Evolutionary conservation across 2,797 vertebrate species (phyloP), one percentile per base, ranked within the genome.

Genomic region (Neosilurus mollespiculum): DNA sequence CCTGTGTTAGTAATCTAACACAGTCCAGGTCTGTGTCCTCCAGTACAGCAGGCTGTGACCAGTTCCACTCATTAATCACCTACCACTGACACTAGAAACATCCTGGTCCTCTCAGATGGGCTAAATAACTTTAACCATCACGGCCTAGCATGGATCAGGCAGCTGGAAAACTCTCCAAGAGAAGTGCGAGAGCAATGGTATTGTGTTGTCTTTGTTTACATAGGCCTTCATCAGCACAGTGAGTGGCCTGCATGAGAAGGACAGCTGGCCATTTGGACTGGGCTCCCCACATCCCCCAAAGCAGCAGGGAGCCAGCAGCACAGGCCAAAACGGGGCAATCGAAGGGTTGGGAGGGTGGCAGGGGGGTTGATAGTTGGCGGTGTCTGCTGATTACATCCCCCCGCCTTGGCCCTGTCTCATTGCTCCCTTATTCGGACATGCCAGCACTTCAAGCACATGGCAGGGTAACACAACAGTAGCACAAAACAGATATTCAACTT

Each of bases 241-340:
- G 90, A 81, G 87, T 90, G 92, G 93, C 92, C 93, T 78, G 81
- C 75, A 82, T 89, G 88, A 70, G 59, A 90, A 90, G 93, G 92
- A 90, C 90, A 34, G 93, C 91, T 90, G 92, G 92, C 95, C 95
- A 97, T 96, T 96, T 93, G 94, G 94, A 94, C 95, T 93, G 81
- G 92, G 92, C 92, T 94, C 91, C 92, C 90, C 90, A 91, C 91
- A 92, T 91, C 92, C 89, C 83, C 84, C 26, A 83, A 80, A 93
- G 90, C 93, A 92, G 90, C 92, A 89, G 93, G 93, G 90, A 75
- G 86, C 83, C 75, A 9, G 79, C 75, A 86, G 70, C 61, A 78
- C 61, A 76, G 75, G 83, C 83, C 84, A 86, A 83, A 82, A 72
- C 81, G 64, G 82, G 82, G 81, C 79, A 85, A 86, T 84, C 91